Percentiles rank a stretch among this genome's conserved stretches.
Conservation (phyloP, 2,888 invertebrate species). For the Ennomos erosarius region DNA sequence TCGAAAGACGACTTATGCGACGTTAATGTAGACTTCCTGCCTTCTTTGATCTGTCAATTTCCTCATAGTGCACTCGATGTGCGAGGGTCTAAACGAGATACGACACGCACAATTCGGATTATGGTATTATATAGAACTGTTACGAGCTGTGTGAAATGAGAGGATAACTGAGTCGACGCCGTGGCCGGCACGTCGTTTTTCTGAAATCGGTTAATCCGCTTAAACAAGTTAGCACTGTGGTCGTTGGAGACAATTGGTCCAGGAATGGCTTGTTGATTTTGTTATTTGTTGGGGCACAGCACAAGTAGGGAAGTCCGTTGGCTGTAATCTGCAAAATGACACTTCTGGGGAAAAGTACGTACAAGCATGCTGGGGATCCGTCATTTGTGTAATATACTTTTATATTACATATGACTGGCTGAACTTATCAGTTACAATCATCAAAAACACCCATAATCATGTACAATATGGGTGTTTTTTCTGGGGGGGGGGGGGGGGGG, state of each 20-base stretch:
- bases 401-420: no score
- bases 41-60: conserved; percentile 78
- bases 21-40: conserved; percentile 79
- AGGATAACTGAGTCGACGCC: conserved; percentile 37
- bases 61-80: conserved; percentile 68
- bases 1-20: conserved; percentile 66
- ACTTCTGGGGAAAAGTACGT: conserved; percentile 41
- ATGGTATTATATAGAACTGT: conserved; percentile 23
- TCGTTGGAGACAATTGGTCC: conserved; percentile 75
- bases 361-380: background rate
- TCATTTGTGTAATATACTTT: no score
- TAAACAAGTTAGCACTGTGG: conserved; percentile 70
- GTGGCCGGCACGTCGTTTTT: conserved; percentile 52
- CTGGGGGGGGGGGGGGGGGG: no score
- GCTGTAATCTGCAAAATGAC: conserved; percentile 54
- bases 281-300: conserved; percentile 60
- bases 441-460: no score
- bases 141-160: conserved; percentile 23
- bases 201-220: conserved; percentile 75
- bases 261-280: conserved; percentile 70
- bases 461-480: no score
- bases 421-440: no score
- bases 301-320: conserved; percentile 59
- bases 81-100: conserved; percentile 61
- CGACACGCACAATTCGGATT: conserved; percentile 68